A percentile compares a stretch with the other conserved stretches of the same genome.
Evolutionary conservation across 2,113 vertebrate genomes (phyloP).

Genomic region (Oncorhynchus gorbuscha): DNA sequence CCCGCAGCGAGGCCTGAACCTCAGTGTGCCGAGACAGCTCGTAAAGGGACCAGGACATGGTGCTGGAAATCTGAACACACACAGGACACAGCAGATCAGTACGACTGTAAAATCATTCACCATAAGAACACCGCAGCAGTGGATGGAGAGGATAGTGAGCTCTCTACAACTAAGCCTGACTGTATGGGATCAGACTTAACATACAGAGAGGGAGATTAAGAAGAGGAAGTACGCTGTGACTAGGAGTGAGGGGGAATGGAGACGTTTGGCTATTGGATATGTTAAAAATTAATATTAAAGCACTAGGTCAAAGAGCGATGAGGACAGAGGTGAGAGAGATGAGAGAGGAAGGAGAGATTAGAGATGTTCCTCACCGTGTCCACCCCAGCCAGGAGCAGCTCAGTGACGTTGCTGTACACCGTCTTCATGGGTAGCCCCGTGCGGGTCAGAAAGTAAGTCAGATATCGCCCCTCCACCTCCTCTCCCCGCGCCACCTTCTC

Average conservation of each 20-base stretch:
- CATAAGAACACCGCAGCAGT: background rate
- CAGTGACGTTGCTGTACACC: slow-evolving; percentile 88
- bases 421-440: slow-evolving; percentile 78
- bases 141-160: no score
- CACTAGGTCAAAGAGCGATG: background rate
- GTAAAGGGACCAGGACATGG: slow-evolving; percentile 88
- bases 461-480: slow-evolving; percentile 65
- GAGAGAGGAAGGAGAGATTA: background rate
- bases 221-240: no score
- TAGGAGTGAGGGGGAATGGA: no score
- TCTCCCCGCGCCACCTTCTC: slow-evolving; percentile 62
- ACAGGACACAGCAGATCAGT: background rate
- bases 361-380: slow-evolving; percentile 79
- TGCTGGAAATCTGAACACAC: slow-evolving; percentile 83
- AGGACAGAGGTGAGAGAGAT: no score
- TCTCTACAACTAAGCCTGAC: no score
- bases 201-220: no score
- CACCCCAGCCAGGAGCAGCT: slow-evolving; percentile 89
- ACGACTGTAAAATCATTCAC: background rate
- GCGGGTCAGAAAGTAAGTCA: slow-evolving; percentile 81
- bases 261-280: no score
- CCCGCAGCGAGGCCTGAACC: slow-evolving; percentile 75
- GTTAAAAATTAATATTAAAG: no score
- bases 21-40: slow-evolving; percentile 83
- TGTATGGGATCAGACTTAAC: no score